These are phyloP conservation scores for Norana najaformis DNA, from an alignment of 2,888 invertebrate species.

Conservation along the genomic window DNA sequence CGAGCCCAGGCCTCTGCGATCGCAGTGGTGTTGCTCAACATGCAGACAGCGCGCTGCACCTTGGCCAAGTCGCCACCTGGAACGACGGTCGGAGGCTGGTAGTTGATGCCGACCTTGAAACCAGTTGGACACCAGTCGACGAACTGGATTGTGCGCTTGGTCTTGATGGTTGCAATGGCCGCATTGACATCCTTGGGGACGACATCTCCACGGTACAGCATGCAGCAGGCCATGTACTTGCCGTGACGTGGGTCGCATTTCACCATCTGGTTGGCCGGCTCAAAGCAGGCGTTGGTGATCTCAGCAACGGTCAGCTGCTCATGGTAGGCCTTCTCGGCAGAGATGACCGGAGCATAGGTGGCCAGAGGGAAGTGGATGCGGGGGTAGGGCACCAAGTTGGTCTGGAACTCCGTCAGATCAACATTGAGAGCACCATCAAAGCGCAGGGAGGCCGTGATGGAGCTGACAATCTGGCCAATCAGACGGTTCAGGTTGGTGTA, in stretches of 20 bases:
- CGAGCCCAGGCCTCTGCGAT: conserved; percentile 85
- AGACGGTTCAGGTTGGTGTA: conserved; percentile 88
- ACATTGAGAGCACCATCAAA: conserved; percentile 67
- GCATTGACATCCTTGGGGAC: conserved; percentile 80
- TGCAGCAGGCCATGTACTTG: conserved; percentile 86
- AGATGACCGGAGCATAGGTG: conserved; percentile 89
- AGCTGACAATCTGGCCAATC: conserved; percentile 79
- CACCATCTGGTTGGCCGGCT: conserved; percentile 72
- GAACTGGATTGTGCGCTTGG: conserved; percentile 52
- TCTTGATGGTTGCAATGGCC: conserved; percentile 64
- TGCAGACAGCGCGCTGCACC: conserved; percentile 77
- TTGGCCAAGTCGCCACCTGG: conserved; percentile 68
- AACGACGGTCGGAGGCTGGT: conserved; percentile 74
- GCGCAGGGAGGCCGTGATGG: conserved; percentile 63
- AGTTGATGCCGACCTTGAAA: conserved; percentile 77
- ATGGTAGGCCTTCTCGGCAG: conserved; percentile 90
- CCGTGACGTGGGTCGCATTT: conserved; percentile 49
- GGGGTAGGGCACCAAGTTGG: conserved; percentile 77
- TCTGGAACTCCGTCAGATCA: conserved; percentile 66
- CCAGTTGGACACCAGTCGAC: conserved; percentile 47
- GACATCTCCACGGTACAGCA: conserved; percentile 90
- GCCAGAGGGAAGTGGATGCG: conserved; percentile 83
- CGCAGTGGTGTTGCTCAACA: conserved; percentile 88
- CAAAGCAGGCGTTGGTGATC: conserved; percentile 87
- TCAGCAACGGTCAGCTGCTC: conserved; percentile 75